Base-by-base conservation (phyloP, 2,888 invertebrate species). In the Agrochola macilenta region DNA sequence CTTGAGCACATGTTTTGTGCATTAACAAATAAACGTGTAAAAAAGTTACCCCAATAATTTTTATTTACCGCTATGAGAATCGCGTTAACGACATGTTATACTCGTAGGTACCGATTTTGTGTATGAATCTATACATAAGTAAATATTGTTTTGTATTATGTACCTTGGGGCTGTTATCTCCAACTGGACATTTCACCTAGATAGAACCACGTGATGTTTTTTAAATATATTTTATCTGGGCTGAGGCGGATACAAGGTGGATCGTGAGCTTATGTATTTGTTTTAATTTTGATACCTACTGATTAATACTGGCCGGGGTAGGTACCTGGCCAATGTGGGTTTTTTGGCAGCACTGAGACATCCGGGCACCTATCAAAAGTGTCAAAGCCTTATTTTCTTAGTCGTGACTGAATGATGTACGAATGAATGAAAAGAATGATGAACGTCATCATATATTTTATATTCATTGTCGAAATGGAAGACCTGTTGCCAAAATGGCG, bases 131-230 rank as follows among this genome's bases (percentile, higher is more conserved):
- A 30, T n/a, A 20, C 23, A 0, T 58, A 39, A 64, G 49, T 43
- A 46, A 60, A 69, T 14, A 69, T 74, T 79, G 20, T 58, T 75
- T 61, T 69, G 14, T 52, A 35, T 49, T 68, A 30, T 39, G 23
- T 69, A 60, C 39, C 30, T 68, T 76, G 20, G 35, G 35, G 20
- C 58, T 70, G 20, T 63, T 82, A 82, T 84, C 82, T 71, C 4
- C 9, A 57, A 23, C 60, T 74, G 80, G 63, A 52, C 63, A 60
- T 80, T 84, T 64, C 58, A 66, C 78, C 80, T 79, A 83, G 66
- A 79, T 26, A 23, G 11, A 58, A 66, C 26, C 69, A 68, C 65
- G 84, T 80, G 63, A 75, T 82, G 84, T 84, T 74, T 70, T 74
- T 49, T 30, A 30, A 39, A 49, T 60, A 65, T n/a, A 30, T 52